phyloP scores from a whole-genome alignment of 2,797 vertebrate genomes.

The Apodemus agrarius region DNA sequence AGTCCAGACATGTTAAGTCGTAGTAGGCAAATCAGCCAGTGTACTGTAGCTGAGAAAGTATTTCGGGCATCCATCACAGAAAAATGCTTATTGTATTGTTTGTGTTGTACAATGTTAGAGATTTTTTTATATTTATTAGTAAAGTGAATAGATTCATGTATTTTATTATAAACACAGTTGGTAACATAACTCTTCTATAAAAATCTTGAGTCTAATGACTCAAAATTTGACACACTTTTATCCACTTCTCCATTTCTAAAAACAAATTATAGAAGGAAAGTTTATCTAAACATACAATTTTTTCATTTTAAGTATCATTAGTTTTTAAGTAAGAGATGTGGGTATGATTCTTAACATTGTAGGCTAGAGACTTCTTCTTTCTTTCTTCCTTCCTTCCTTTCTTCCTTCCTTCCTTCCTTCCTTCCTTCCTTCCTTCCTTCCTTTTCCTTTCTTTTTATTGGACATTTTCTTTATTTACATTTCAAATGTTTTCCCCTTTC shows the following conservation, averaged over 20 bases:
- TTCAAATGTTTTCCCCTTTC: too few relatives aligned
- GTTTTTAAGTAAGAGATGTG: constrained; percentile 23
- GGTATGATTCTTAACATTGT: background rate
- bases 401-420: too few relatives aligned
- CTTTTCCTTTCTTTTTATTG: too few relatives aligned
- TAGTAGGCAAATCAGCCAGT: background rate
- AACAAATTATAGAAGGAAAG: background rate
- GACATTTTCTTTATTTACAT: too few relatives aligned
- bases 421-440: too few relatives aligned
- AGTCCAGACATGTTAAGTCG: background rate
- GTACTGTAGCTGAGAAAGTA: background rate
- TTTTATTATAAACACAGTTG: background rate
- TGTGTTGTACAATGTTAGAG: background rate
- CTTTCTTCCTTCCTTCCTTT: background rate
- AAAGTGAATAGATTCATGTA: background rate
- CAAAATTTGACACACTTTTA: background rate
- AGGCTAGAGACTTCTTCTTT: background rate
- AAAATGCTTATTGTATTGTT: background rate
- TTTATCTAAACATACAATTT: background rate
- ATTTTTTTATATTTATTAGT: constrained; percentile 14
- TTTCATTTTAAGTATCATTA: background rate
- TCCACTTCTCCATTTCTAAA: constrained; percentile 1
- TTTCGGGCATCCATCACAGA: background rate
- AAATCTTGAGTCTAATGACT: background rate
- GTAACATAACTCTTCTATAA: constrained; percentile 11